Evolutionary conservation across 2,797 vertebrate species (phyloP), one percentile per base, ranked within the genome.

Genomic region (Garrulus glandarius): DNA sequence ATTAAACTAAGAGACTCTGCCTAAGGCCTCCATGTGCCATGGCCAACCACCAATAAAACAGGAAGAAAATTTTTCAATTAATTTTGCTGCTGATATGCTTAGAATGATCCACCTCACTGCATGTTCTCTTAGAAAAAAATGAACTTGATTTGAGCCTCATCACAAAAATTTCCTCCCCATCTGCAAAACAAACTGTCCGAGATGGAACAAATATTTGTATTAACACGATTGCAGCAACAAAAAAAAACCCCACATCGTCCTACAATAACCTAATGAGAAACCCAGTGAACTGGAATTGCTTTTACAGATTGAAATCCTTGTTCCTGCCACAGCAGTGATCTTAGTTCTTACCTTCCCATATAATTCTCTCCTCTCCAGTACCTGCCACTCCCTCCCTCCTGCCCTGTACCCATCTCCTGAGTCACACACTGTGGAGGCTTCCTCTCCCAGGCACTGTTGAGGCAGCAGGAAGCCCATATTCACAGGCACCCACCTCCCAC

Each of bases 231-330:
- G 0, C 21, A 43, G 53, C 32, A 68, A 92, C n/a, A 60, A 59
- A 79, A 57, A 57, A 20, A 0, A 1, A 0, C 1, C 16, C 3
- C 10, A 6, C 2, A 17, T 17, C 41, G 30, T 70, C 36, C 60
- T 47, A 72, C 36, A 65, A 39, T 23, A 47, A 61, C 3, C 4
- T 44, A 77, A 77, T 18, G 44, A 77, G 39, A 77, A 88, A 65
- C 8, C 8, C 32, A 23, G 32, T 3, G 5, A 14, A 46, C 22
- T 86, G 50, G 22, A 69, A 46, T 14, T 52, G 6, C 15, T 74
- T 55, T 19, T 50, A 6, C 5, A 17, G 18, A 29, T 16, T 67
- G 64, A 43, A 63, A 69, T 14, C 26, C 18, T 61, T 52, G 39
- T 20, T 89, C 24, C 60, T 63, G 44, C 34, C 20, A 65, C 27